Evolutionary conservation across 1,140 invertebrate genomes (phyloP).

Genomic region (Drosophila biarmipes): DNA sequence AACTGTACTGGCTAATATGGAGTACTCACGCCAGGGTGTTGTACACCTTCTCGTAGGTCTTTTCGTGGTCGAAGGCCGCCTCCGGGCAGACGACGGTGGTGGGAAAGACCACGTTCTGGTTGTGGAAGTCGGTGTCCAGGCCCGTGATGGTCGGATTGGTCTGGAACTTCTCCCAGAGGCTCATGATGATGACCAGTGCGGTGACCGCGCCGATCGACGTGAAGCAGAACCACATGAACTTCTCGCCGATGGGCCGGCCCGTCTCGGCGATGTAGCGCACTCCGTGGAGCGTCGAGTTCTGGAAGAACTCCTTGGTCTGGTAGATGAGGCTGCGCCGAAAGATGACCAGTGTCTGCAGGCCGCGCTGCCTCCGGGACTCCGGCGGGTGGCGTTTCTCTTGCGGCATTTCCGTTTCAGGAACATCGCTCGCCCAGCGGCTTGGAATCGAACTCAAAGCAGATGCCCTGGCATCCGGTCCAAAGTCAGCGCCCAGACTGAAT

Average conservation of each 20-base stretch:
- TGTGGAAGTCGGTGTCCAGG: constrained; percentile 90
- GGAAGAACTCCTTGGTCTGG: constrained; percentile 89
- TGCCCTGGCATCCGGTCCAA: constrained; percentile 1
- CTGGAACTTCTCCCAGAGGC: constrained; percentile 91
- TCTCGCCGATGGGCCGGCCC: constrained; percentile 88
- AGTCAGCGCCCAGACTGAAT: constrained; percentile 20
- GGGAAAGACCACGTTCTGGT: constrained; percentile 90
- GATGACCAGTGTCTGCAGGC: constrained; percentile 72
- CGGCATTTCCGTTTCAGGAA: constrained; percentile 76
- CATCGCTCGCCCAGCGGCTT: constrained; percentile 33
- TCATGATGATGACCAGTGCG: constrained; percentile 89
- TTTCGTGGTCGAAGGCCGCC: constrained; percentile 84
- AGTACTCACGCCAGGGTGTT: constrained; percentile 68
- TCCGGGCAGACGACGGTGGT: constrained; percentile 88
- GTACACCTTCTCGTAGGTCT: constrained; percentile 61
- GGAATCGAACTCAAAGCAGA: background rate
- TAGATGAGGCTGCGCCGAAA: constrained; percentile 87
- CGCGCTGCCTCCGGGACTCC: constrained; percentile 24
- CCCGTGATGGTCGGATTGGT: constrained; percentile 92
- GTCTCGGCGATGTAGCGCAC: constrained; percentile 89
- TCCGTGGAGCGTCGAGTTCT: constrained; percentile 89
- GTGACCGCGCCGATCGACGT: constrained; percentile 88
- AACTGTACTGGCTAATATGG: no score
- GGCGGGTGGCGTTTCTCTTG: constrained; percentile 48
- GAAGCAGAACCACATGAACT: constrained; percentile 91